Evolutionary conservation across 2,888 invertebrate species (phyloP).

Genomic region (Lasioglossum figueresi): DNA sequence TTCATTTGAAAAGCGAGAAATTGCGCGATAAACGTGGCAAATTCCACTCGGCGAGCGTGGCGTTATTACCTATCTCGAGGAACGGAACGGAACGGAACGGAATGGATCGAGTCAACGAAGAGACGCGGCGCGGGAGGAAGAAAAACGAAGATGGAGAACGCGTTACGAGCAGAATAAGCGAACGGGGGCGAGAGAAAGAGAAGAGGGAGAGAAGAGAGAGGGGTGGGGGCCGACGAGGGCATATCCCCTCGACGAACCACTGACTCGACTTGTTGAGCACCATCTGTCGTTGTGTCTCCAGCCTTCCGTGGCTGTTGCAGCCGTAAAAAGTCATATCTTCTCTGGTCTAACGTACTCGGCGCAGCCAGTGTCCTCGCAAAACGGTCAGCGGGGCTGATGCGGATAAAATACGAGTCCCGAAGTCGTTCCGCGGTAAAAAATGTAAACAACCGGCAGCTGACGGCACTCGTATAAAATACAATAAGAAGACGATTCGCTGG

Average conservation of each 20-base stretch:
- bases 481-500: slow-evolving; percentile 1
- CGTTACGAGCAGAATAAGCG: neutral
- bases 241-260: slow-evolving; percentile 46
- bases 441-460: slow-evolving; percentile 50
- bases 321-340: slow-evolving; percentile 68
- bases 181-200: neutral
- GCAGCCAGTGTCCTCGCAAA: slow-evolving; percentile 26
- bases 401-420: slow-evolving; percentile 48
- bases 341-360: slow-evolving; percentile 48
- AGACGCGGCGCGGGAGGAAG: neutral
- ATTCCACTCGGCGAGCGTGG: slow-evolving; percentile 41
- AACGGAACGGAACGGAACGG: slow-evolving; percentile 19
- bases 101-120: slow-evolving; percentile 4
- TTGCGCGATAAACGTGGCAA: slow-evolving; percentile 63
- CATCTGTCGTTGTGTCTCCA: slow-evolving; percentile 70
- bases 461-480: slow-evolving; percentile 11
- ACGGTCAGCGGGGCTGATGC: slow-evolving; percentile 50
- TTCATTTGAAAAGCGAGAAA: slow-evolving; percentile 27
- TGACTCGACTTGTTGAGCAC: slow-evolving; percentile 74
- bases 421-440: slow-evolving; percentile 50
- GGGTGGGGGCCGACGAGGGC: neutral
- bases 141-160: slow-evolving; percentile 18
- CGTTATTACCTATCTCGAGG: slow-evolving; percentile 52
- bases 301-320: slow-evolving; percentile 51
- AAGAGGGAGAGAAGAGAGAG: neutral